Base-by-base conservation (phyloP, 2,797 vertebrate genomes). In the Monodelphis domestica region DNA sequence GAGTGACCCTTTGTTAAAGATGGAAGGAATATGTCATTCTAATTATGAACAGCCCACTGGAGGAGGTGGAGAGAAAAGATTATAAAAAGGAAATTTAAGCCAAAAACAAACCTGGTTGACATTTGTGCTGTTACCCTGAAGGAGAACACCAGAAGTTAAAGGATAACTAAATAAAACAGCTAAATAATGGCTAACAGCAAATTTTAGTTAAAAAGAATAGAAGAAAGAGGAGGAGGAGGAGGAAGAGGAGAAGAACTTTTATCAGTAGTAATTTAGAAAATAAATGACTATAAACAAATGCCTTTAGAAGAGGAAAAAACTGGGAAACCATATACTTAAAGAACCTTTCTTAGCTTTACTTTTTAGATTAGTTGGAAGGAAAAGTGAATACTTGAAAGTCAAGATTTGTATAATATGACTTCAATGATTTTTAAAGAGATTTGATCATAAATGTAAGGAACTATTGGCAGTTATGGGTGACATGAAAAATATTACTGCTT, bases 401-500 rank as follows among this genome's bases (percentile, higher is more conserved):
- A 93, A 95, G 92, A 96, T 95, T 91, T 89, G 87, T 59, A 15
- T 87, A 91, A 89, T 93, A 91, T 51, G 53, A 89, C 56, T 90
- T 38, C 4, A n/a, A 89, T 50, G 11, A 29, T 91, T 95, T 92
- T 92, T 93, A 55, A 94, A 94, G 88, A 90, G 95, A 92, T 96
- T 96, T 91, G 88, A 96, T 59, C 45, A 12, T 93, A 96, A 93
- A 91, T 50, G 53, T 12, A 2, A 33, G 56, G 28, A 95, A 90
- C 54, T 89, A 88, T 96, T 94, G 91, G 91, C 91, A 96, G 56
- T 94, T 92, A 92, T 6, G 95, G 91, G 96, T 94, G 95, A 93
- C 53, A 51, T 95, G 95, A 94, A 95, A 97, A 95, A 91, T 95
- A 93, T 0, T 93, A 89, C 89, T 90, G 57, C 88, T 94, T 91